Conservation (phyloP, 2,888 invertebrate species). For the Erebia palarica region DNA sequence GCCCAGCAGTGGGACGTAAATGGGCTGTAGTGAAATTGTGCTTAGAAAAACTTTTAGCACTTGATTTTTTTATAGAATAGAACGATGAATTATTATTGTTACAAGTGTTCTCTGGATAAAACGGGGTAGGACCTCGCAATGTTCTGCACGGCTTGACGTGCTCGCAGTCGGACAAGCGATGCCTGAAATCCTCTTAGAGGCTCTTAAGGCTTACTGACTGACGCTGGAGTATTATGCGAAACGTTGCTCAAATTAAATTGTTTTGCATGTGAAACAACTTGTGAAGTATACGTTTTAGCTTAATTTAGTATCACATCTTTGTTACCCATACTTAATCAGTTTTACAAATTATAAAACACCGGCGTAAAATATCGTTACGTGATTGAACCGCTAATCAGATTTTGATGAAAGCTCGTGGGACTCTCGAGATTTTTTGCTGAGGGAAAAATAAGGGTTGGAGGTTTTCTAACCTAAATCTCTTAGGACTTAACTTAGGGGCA, state of each 20-base stretch:
- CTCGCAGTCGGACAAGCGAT: background rate
- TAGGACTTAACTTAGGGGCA: too few relatives aligned
- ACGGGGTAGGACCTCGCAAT: background rate
- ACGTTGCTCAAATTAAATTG: slow-evolving; percentile 2
- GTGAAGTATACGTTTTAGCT: background rate
- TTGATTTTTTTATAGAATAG: background rate
- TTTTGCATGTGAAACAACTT: slow-evolving; percentile 6
- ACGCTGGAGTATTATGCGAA: background rate
- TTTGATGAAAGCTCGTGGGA: too few relatives aligned
- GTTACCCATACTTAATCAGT: too few relatives aligned
- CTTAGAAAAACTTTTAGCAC: too few relatives aligned
- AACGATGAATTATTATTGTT: background rate
- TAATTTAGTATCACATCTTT: background rate
- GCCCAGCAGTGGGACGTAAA: too few relatives aligned
- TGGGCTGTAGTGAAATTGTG: too few relatives aligned
- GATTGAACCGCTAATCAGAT: too few relatives aligned
- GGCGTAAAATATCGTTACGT: too few relatives aligned
- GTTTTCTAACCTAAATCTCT: too few relatives aligned
- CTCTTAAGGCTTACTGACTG: slow-evolving; percentile 6
- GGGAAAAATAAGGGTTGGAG: too few relatives aligned
- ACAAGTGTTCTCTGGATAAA: background rate
- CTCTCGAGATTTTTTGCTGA: too few relatives aligned
- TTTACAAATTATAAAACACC: too few relatives aligned
- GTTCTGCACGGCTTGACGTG: background rate
- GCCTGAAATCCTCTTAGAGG: slow-evolving; percentile 14